phyloP scores from a whole-genome alignment of 1,140 invertebrate species.

The Lepidurus apus region DNA sequence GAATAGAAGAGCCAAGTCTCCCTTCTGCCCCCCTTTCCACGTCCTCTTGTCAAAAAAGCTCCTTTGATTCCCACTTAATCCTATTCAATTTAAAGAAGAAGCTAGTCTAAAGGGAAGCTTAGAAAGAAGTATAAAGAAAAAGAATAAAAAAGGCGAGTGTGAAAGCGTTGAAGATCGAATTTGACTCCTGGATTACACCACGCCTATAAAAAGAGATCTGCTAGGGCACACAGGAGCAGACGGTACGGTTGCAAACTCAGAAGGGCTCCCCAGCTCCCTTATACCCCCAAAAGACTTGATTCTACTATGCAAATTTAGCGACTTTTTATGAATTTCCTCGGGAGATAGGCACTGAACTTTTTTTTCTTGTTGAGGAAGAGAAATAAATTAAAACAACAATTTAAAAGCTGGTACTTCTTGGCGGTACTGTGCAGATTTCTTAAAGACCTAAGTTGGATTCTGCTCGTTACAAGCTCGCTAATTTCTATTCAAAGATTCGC shows the following conservation, averaged over 20 bases:
- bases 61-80: conserved; percentile 1
- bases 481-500: too few relatives aligned
- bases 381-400: too few relatives aligned
- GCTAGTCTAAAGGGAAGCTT: conserved; percentile 2
- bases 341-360: not conserved
- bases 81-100: conserved; percentile 12
- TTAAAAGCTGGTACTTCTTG: too few relatives aligned
- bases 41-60: conserved; percentile 9
- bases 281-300: not conserved
- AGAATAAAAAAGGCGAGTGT: not conserved
- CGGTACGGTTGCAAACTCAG: not conserved
- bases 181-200: conserved; percentile 19
- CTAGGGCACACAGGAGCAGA: not conserved
- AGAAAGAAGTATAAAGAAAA: not conserved
- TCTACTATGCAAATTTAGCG: conserved; percentile 3
- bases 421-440: too few relatives aligned
- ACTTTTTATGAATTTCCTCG: not conserved
- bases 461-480: too few relatives aligned
- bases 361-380: not conserved
- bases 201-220: not conserved
- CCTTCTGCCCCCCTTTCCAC: not conserved
- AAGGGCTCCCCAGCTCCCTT: not conserved
- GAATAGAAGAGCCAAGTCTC: too few relatives aligned
- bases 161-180: conserved; percentile 14
- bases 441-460: too few relatives aligned